Conservation (phyloP, 64 coral and sea anemone species). For the Trachythela sp. region DNA sequence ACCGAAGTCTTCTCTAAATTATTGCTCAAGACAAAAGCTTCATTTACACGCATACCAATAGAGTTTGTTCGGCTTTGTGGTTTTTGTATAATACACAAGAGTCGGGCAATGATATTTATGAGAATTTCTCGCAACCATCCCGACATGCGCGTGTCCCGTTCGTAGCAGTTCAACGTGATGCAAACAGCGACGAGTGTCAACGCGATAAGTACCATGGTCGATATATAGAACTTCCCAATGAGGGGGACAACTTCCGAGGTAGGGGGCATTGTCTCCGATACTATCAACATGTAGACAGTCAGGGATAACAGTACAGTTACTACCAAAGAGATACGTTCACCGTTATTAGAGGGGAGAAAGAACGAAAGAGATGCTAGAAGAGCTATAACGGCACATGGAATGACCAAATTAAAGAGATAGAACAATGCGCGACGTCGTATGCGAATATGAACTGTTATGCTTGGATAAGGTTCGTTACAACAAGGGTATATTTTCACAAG, state of each 20-base stretch:
- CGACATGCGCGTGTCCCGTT: neutral
- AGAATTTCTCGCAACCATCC: neutral
- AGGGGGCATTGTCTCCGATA: conserved; percentile 38
- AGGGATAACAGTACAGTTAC: conserved; percentile 31
- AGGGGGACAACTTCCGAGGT: conserved; percentile 34
- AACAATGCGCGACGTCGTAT: conserved; percentile 27
- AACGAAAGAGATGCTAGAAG: conserved; percentile 25
- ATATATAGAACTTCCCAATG: conserved; percentile 32
- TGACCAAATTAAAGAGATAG: conserved; percentile 31
- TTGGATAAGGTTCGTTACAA: conserved; percentile 32
- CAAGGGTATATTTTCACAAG: conserved; percentile 21
- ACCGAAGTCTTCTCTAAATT: neutral
- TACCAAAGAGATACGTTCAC: conserved; percentile 32
- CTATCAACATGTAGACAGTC: conserved; percentile 40
- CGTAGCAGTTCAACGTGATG: neutral
- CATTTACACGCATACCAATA: neutral
- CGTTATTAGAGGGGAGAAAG: conserved; percentile 32
- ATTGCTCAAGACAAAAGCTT: neutral
- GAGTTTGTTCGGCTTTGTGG: neutral
- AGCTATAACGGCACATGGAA: conserved; percentile 31
- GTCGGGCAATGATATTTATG: neutral
- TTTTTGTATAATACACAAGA: neutral
- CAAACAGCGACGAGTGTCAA: neutral
- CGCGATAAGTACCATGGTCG: neutral
- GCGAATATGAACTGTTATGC: conserved; percentile 7